phyloP scores from a whole-genome alignment of 2,888 invertebrate species.

The Malthinus seriepunctatus region DNA sequence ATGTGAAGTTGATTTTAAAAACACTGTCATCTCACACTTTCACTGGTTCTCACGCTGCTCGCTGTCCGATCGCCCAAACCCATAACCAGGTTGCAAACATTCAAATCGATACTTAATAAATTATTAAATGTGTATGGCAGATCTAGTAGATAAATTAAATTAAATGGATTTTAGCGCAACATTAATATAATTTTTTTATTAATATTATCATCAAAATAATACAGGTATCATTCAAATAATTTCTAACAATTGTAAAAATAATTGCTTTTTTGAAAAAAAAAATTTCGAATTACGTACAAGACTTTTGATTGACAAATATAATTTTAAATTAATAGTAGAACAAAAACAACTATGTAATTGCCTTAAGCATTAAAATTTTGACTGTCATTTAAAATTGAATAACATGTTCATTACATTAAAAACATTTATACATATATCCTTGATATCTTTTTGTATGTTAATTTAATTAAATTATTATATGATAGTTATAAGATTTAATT shows the following conservation, averaged over 20 bases:
- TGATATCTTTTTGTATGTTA: slow-evolving; percentile 6
- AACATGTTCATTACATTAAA: slow-evolving; percentile 6
- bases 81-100: slow-evolving; percentile 23
- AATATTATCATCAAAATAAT: not conserved
- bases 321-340: slow-evolving; percentile 9
- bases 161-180: slow-evolving; percentile 5
- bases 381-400: slow-evolving; percentile 7
- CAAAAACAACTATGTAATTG: slow-evolving; percentile 12
- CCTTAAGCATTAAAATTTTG: slow-evolving; percentile 9
- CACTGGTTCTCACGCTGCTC: slow-evolving; percentile 49
- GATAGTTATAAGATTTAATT: too few species aligned
- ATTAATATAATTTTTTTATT: not conserved
- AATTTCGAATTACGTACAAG: slow-evolving; percentile 1
- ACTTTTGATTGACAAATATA: slow-evolving; percentile 17
- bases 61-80: slow-evolving; percentile 26
- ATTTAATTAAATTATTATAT: slow-evolving; percentile 1
- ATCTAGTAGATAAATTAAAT: slow-evolving; percentile 6
- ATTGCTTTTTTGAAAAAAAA: not conserved
- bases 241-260: not conserved
- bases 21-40: slow-evolving; percentile 49
- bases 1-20: slow-evolving; percentile 37
- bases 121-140: slow-evolving; percentile 1
- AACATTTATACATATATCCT: slow-evolving; percentile 1
- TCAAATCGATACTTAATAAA: slow-evolving; percentile 12
- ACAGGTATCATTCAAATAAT: too few species aligned